Evolutionary conservation across 2,888 invertebrate species (phyloP), one percentile per base, ranked within the genome.

Genomic region (Morinoia aosen): DNA sequence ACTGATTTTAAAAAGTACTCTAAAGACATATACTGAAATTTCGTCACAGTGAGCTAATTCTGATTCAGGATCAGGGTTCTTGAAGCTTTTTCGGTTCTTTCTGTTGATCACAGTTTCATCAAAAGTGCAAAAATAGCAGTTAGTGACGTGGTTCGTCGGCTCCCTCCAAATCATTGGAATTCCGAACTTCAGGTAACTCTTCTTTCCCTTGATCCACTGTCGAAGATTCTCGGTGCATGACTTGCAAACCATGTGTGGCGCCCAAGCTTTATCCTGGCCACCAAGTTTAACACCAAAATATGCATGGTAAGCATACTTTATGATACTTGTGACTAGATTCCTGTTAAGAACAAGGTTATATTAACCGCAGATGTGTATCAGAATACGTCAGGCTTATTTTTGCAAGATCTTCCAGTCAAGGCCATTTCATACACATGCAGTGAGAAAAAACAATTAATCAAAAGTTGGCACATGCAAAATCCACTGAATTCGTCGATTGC

Each of bases 101-200:
- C 95, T 95, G 58, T 96, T 96, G 76, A 96, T 94, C 58, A 95
- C 93, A 58, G 61, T 91, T 56, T 96, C 57, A 93, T 91, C 98
- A 95, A 98, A 98, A 98, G 97, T 95, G 96, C 97, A 97, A 96
- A 97, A 97, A 96, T 97, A 97, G 96, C 97, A 97, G 96, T 97
- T 97, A 96, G 96, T 96, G 4, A 96, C 96, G 96, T 97, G 97
- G 96, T 97, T 97, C 95, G 95, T 96, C 95, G 97, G 97, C 96
- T 97, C 97, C 90, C 96, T 58, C 97, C 97, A 97, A 88, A 97
- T 96, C 33, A 90, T 39, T 7, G 90, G 40, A 90, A 90, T 39
- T 7, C 39, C 90, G 39, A 90, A 90, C 48, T 90, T 90, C 90
- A 39, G 8, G 25, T 39, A 40, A 14, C 39, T 39, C 90, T 39